Evolutionary conservation across 2,797 vertebrate species (phyloP), one percentile per base, ranked within the genome.

Genomic region (Trematomus bernacchii): DNA sequence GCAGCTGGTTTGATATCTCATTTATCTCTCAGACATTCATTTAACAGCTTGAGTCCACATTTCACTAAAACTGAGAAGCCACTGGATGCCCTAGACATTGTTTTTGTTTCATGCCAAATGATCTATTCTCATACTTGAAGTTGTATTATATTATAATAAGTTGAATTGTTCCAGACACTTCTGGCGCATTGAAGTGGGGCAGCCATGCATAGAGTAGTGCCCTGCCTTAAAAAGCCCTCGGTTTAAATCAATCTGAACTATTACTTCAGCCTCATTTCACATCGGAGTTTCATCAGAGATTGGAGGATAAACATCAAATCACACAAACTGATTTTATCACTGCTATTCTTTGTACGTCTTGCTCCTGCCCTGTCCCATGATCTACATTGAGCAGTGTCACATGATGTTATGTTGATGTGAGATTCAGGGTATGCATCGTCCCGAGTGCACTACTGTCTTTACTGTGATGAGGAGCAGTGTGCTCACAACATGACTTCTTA

Each of bases 231-330:
- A 87, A 79, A 63, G 63, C 73, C 60, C 70, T 83, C 65, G 23
- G 46, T 79, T 84, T 77, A 66, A 78, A 86, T 90, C 73, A 68
- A 66, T 48, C 79, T 33, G 18, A 77, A 76, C 69, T 65, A 63
- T 63, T n/a, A 73, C 73, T 82, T 86, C 64, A 88, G 86, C 84
- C 85, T 89, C 83, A 84, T 82, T 81, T 81, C 82, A 72, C 59
- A 85, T 91, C 58, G 21, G 16, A 62, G 37, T 74, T 75, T 37
- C 33, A 80, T 80, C 70, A 71, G 64, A 60, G 48, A 51, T 46
- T 15, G 18, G 67, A 83, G 76, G 64, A 52, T 73, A 52, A 75
- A 72, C 81, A 70, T 74, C 67, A 77, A 73, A 77, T 66, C 75
- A 9, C 57, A 3, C 59, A 46, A 59, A 21, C 19, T 15, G 43